Conservation (phyloP, 1,140 invertebrate genomes). For the Drosophila ercepeae region DNA sequence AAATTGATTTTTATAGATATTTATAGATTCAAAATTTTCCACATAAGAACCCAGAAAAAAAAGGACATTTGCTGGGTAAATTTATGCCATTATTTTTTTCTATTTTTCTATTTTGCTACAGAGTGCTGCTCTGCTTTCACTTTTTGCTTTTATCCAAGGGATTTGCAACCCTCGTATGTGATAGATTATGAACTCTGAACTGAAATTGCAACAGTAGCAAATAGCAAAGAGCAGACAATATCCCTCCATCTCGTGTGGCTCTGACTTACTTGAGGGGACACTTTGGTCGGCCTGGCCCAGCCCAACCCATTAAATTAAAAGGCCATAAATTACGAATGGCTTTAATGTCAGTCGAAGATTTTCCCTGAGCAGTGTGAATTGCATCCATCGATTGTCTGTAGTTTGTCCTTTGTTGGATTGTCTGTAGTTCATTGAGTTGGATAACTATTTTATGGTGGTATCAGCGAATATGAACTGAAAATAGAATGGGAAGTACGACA, state of each 20-base stretch:
- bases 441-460: conserved; percentile 66
- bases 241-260: conserved; percentile 56
- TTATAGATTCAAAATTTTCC: conserved; percentile 81
- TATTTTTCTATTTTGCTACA: conserved; percentile 6
- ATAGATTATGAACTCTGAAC: conserved; percentile 75
- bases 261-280: conserved; percentile 60
- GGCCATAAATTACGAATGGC: conserved; percentile 75
- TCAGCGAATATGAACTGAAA: conserved; percentile 41
- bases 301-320: conserved; percentile 83
- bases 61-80: conserved; percentile 65
- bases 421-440: conserved; percentile 58
- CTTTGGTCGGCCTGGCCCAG: conserved; percentile 30
- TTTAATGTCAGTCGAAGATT: conserved; percentile 76
- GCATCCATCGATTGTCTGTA: conserved; percentile 60
- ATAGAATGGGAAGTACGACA: neutral
- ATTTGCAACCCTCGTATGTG: conserved; percentile 72
- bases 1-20: conserved; percentile 83
- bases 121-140: conserved; percentile 15
- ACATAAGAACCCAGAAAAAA: conserved; percentile 70
- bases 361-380: conserved; percentile 70
- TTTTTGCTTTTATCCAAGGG: conserved; percentile 33
- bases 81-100: conserved; percentile 60
- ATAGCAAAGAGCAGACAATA: conserved; percentile 40
- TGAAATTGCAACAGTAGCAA: conserved; percentile 66
- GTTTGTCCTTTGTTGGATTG: conserved; percentile 18